Conservation (phyloP, 2,888 invertebrate genomes). For the Eupeodes luniger region DNA sequence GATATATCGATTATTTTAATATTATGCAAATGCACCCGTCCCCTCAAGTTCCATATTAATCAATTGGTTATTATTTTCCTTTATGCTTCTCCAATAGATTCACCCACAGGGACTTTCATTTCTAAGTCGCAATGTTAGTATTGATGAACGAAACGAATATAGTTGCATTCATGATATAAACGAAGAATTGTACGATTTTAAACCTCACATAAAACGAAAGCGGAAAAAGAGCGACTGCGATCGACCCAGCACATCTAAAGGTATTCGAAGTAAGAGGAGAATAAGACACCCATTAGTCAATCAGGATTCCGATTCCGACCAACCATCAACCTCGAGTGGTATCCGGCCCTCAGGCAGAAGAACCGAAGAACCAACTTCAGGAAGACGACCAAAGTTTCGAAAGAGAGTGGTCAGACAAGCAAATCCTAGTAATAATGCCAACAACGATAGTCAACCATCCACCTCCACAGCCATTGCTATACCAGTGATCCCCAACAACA, state of each 20-base stretch:
- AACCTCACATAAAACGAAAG: constrained; percentile 78
- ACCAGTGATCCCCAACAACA: background rate
- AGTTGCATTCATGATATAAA: constrained; percentile 97
- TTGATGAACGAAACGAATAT: constrained; percentile 95
- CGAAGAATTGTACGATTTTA: constrained; percentile 85
- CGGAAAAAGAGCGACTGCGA: constrained; percentile 77
- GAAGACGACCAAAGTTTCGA: background rate
- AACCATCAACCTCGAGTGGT: constrained; percentile 67
- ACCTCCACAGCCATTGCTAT: background rate
- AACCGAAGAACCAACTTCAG: background rate
- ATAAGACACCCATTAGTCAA: constrained; percentile 37
- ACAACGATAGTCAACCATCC: background rate
- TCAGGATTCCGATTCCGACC: constrained; percentile 59
- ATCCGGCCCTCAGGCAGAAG: constrained; percentile 5
- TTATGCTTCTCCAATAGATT: constrained; percentile 77
- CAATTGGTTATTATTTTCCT: background rate
- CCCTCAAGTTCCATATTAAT: too few species aligned
- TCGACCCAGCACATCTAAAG: constrained; percentile 21
- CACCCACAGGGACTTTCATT: constrained; percentile 90
- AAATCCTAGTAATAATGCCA: background rate
- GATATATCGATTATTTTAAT: background rate
- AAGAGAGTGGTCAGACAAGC: constrained; percentile 28
- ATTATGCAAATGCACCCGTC: background rate
- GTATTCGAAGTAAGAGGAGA: constrained; percentile 26
- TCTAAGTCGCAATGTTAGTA: constrained; percentile 93